Percentiles rank a stretch among this genome's conserved stretches.
Conservation (phyloP, 2,888 invertebrate genomes). For the Habrosyne pyritoides region DNA sequence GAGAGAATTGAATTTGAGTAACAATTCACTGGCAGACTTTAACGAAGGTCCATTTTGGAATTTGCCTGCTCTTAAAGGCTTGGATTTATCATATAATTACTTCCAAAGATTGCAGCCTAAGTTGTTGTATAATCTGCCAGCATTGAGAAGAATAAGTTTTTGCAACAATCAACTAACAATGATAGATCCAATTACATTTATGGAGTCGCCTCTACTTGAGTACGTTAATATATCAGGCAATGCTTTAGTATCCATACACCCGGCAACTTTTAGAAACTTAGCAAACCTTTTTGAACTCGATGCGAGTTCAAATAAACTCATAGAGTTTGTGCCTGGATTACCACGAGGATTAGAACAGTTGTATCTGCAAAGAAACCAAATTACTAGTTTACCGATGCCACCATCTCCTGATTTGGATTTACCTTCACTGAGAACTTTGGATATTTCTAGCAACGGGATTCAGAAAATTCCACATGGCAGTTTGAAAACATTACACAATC, state of each 20-base stretch:
- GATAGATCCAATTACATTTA: slow-evolving; percentile 89
- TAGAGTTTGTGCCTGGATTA: slow-evolving; percentile 90
- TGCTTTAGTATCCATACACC: slow-evolving; percentile 87
- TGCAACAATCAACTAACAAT: slow-evolving; percentile 88
- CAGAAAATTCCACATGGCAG: slow-evolving; percentile 86
- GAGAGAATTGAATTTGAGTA: slow-evolving; percentile 90
- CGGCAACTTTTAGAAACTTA: slow-evolving; percentile 89
- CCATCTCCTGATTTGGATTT: slow-evolving; percentile 88
- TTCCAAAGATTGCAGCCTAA: slow-evolving; percentile 88
- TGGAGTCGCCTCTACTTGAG: slow-evolving; percentile 88
- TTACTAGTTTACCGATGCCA: slow-evolving; percentile 85
- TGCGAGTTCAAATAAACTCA: slow-evolving; percentile 87
- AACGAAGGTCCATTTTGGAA: slow-evolving; percentile 92
- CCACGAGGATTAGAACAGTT: slow-evolving; percentile 91
- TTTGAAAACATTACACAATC: slow-evolving; percentile 86
- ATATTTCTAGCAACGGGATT: slow-evolving; percentile 89
- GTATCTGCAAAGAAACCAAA: slow-evolving; percentile 88
- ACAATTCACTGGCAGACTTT: slow-evolving; percentile 91
- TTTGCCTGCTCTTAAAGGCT: slow-evolving; percentile 91
- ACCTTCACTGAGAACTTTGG: slow-evolving; percentile 88
- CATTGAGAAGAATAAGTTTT: slow-evolving; percentile 89
- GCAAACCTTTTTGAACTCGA: slow-evolving; percentile 91
- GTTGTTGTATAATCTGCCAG: slow-evolving; percentile 89
- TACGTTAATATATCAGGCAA: slow-evolving; percentile 92
- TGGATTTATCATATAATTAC: slow-evolving; percentile 91